These are phyloP conservation scores for Idaea straminata DNA, from an alignment of 2,888 invertebrate genomes.

Conservation along the genomic window DNA sequence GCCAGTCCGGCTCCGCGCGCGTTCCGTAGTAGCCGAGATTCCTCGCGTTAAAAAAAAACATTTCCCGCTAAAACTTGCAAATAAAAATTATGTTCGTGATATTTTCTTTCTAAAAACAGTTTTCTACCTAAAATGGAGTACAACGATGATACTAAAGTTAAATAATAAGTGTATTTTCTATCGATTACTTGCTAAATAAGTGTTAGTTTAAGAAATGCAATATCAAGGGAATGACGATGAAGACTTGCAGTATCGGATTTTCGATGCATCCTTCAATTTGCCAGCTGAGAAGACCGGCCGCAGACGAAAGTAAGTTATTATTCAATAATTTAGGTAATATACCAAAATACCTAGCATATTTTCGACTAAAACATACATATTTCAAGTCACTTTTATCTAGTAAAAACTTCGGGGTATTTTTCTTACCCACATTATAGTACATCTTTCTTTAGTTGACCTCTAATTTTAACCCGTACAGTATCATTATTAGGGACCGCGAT, in stretches of 20 bases:
- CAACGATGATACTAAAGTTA: slow-evolving; percentile 66
- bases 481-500: no score
- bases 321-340: not conserved
- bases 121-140: slow-evolving; percentile 39
- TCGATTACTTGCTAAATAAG: slow-evolving; percentile 53
- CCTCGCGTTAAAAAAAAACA: slow-evolving; percentile 32
- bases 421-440: slow-evolving; percentile 3
- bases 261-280: slow-evolving; percentile 74
- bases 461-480: no score
- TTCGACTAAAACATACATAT: no score
- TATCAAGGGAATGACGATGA: slow-evolving; percentile 75
- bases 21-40: slow-evolving; percentile 55
- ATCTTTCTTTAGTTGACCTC: no score
- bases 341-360: slow-evolving; percentile 7
- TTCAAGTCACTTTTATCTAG: no score
- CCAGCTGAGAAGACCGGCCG: slow-evolving; percentile 52
- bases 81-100: slow-evolving; percentile 18
- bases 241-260: slow-evolving; percentile 77
- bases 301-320: slow-evolving; percentile 66
- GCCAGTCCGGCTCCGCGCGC: slow-evolving; percentile 68
- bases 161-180: slow-evolving; percentile 67
- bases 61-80: slow-evolving; percentile 22
- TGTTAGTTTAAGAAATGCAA: slow-evolving; percentile 71
- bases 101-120: slow-evolving; percentile 15
- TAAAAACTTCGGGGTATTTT: slow-evolving; percentile 5